Evolutionary conservation across 2,797 vertebrate genomes (phyloP).

Genomic region (Mormyrus hasselquistii): DNA sequence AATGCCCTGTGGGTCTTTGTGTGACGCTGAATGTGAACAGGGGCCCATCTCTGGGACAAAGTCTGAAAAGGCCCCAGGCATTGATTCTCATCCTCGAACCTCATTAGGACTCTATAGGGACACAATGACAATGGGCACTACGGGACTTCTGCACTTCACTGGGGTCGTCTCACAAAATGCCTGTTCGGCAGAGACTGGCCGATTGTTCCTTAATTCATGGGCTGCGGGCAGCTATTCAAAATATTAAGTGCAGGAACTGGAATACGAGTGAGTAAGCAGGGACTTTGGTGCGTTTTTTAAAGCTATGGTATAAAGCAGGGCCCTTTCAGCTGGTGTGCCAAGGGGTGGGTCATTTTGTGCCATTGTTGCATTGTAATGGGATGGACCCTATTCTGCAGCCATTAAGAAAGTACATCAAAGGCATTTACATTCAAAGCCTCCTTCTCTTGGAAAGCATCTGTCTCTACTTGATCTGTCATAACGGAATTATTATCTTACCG

Average conservation of each 20-base stretch:
- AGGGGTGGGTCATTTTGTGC: constrained; percentile 14
- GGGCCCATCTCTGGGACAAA: constrained; percentile 73
- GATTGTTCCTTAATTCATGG: constrained; percentile 60
- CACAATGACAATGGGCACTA: constrained; percentile 68
- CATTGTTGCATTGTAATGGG: constrained; percentile 4
- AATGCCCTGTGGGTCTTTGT: constrained; percentile 88
- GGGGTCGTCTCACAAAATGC: constrained; percentile 67
- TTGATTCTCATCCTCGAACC: constrained; percentile 68
- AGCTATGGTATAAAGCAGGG: not conserved
- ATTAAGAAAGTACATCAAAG: constrained; percentile 14
- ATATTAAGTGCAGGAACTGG: constrained; percentile 23
- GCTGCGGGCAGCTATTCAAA: constrained; percentile 45
- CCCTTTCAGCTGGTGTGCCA: constrained; percentile 9
- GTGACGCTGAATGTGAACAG: constrained; percentile 69
- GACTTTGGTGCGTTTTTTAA: not conserved
- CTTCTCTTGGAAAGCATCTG: not conserved
- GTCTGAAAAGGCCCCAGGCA: constrained; percentile 73
- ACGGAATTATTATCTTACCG: not conserved
- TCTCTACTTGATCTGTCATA: constrained; percentile 95
- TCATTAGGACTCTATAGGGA: constrained; percentile 79
- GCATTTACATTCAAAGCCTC: not conserved
- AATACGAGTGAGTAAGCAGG: constrained; percentile 20
- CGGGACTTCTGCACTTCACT: constrained; percentile 64
- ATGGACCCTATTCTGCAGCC: not conserved
- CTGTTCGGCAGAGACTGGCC: constrained; percentile 60